Conservation (phyloP, 1,140 invertebrate species). For the Tetragnatha versicolor region DNA sequence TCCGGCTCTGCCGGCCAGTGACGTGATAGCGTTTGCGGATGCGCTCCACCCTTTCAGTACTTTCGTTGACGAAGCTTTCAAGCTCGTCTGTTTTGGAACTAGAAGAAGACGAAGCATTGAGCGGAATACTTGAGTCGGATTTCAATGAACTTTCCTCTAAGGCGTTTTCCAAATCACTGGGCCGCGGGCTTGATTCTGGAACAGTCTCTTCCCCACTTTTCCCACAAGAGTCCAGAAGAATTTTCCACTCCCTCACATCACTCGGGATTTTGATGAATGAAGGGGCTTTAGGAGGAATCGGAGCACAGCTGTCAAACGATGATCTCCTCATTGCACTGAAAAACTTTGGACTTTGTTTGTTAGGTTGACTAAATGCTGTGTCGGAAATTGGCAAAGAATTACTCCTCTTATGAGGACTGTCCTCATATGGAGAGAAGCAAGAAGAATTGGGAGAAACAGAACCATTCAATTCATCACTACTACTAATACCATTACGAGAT, state of each 20-base stretch:
- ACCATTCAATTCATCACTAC: no score
- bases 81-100: conserved; percentile 71
- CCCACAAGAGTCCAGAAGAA: conserved; percentile 24
- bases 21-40: conserved; percentile 78
- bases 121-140: background rate
- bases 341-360: background rate
- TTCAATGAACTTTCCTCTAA: no score
- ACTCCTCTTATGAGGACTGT: no score
- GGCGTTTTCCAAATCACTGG: no score
- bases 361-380: background rate
- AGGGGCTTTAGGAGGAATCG: background rate
- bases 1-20: conserved; percentile 72
- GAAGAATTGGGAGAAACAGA: no score
- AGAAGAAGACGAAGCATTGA: background rate
- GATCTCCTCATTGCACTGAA: background rate
- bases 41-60: conserved; percentile 78
- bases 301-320: background rate
- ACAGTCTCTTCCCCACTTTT: background rate
- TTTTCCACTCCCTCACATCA: conserved; percentile 59
- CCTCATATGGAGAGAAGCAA: background rate
- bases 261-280: conserved; percentile 55
- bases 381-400: conserved; percentile 14
- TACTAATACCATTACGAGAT: no score
- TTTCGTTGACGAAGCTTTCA: conserved; percentile 81
- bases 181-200: background rate